These are phyloP conservation scores for Caenorhabditis doughertyi DNA, from an alignment of 2,888 invertebrate genomes.

Conservation along the genomic window DNA sequence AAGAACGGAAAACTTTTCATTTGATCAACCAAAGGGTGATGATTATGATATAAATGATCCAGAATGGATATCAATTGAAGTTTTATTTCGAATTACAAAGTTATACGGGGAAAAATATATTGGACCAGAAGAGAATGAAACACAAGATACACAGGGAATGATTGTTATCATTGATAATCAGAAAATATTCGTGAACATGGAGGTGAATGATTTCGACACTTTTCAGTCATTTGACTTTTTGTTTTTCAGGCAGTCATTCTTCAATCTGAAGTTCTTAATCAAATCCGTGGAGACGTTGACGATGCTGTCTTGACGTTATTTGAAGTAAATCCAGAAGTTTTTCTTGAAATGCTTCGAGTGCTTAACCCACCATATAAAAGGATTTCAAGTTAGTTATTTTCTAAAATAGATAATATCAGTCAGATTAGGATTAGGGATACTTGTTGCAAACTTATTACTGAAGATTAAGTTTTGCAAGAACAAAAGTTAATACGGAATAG, in stretches of 20 bases:
- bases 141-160: background rate
- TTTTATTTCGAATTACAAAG: slow-evolving; percentile 16
- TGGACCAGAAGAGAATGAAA: slow-evolving; percentile 19
- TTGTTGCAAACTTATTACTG: background rate
- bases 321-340: slow-evolving; percentile 36
- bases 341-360: slow-evolving; percentile 39
- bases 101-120: slow-evolving; percentile 24
- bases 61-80: slow-evolving; percentile 36
- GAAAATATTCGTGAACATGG: slow-evolving; percentile 26
- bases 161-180: slow-evolving; percentile 18
- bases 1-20: slow-evolving; percentile 12
- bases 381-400: slow-evolving; percentile 37
- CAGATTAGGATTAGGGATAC: background rate
- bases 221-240: background rate
- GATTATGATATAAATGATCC: slow-evolving; percentile 20
- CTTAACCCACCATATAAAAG: slow-evolving; percentile 24
- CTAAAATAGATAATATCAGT: background rate
- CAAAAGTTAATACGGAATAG: background rate
- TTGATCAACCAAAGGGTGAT: background rate
- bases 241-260: background rate
- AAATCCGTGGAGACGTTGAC: background rate
- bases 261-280: slow-evolving; percentile 19
- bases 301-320: slow-evolving; percentile 9
- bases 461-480: background rate
- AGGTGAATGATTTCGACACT: slow-evolving; percentile 1